A percentile compares a stretch with the other conserved stretches of the same genome.
Evolutionary conservation across 2,888 invertebrate genomes (phyloP).

Genomic region (Cosmia pyralina): DNA sequence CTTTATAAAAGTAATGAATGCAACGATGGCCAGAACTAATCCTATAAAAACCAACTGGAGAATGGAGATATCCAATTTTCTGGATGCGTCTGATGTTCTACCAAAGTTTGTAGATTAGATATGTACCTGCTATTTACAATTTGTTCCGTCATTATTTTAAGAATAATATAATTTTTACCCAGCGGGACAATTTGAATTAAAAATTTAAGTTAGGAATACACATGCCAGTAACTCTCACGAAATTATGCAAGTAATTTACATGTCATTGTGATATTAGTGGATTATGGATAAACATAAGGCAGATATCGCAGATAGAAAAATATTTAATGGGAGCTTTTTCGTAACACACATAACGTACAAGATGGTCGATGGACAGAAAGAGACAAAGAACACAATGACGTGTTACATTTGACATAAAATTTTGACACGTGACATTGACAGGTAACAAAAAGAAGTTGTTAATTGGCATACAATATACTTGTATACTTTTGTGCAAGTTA

Average conservation of each 20-base stretch:
- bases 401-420: neutral
- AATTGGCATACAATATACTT: neutral
- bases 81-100: neutral
- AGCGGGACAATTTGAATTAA: neutral
- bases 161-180: neutral
- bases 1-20: neutral
- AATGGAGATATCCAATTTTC: neutral
- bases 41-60: neutral
- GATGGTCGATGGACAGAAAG: neutral
- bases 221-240: neutral
- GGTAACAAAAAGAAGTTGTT: neutral
- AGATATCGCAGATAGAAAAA: neutral
- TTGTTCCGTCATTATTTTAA: neutral
- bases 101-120: neutral
- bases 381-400: neutral
- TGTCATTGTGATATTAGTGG: neutral
- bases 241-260: neutral
- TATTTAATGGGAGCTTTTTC: neutral
- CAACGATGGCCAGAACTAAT: neutral
- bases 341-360: neutral
- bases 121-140: neutral
- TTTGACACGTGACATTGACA: neutral
- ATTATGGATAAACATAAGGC: neutral
- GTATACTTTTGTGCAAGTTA: neutral
- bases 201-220: neutral